Evolutionary conservation across 1,140 invertebrate genomes (phyloP), one percentile per base, ranked within the genome.

Genomic region (Marisa cornuarietis): DNA sequence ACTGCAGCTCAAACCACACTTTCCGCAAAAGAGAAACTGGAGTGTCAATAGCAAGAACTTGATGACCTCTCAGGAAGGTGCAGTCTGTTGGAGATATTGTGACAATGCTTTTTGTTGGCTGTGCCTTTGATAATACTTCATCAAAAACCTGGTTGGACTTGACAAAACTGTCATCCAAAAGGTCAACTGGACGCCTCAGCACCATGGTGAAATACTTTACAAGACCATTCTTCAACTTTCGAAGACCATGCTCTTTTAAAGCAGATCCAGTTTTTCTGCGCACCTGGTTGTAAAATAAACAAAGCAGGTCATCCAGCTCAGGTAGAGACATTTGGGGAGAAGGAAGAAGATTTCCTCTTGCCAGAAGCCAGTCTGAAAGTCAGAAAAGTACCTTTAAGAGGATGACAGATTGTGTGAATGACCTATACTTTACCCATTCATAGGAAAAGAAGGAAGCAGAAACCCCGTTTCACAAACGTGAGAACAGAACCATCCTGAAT

Each of bases 1-100:
- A 65, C 76, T 82, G 81, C 16, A 82, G 63, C 42, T 82, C 81
- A 75, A 82, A 82, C 81, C 81, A 82, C 10, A 82, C 81, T 26
- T 82, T 82, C 66, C 69, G 66, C 49, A 82, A 58, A 61, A 82
- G 42, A n/a, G 81, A 77, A 63, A 74, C 31, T 7, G 81, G 81
- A 63, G 42, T 82, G 54, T 79, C 73, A 26, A 58, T 66, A 13
- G 74, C 65, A 51, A 82, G 51, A 6, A 75, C 62, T 4, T 54
- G 49, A 63, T 77, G 76, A 14, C 76, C 76, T 16, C 76, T 63
- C 11, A 77, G 20, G 49, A 77, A 49, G 18, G 76, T 69, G 63
- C 62, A 77, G 49, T 77, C 63, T 0, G 76, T 51, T 11, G 22
- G 63, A 16, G 63, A 31, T 5, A 77, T 62, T 51, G 68, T 77